Conservation (phyloP, 2,113 vertebrate species). For the Pterocles gutturalis region DNA sequence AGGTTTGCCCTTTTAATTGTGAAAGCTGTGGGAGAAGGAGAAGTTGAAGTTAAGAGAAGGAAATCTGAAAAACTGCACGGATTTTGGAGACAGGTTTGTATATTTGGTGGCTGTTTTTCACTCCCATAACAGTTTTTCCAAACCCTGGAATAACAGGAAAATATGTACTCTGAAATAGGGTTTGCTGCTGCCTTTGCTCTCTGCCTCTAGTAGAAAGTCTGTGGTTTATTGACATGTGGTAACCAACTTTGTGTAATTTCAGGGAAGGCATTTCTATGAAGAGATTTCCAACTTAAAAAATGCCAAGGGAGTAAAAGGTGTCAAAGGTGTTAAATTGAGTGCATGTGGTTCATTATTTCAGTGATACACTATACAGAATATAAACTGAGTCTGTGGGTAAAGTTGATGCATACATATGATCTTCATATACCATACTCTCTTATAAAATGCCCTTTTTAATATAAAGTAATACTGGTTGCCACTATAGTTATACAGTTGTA, state of each 20-base stretch:
- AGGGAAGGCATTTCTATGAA: neutral
- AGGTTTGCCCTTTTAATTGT: neutral
- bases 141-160: neutral
- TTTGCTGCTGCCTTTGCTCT: neutral
- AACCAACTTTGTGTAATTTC: neutral
- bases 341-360: neutral
- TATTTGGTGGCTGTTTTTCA: neutral
- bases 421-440: neutral
- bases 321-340: neutral
- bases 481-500: neutral
- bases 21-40: neutral
- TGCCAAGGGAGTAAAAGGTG: neutral
- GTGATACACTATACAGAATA: neutral
- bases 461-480: neutral
- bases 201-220: neutral
- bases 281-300: slow-evolving; percentile 16
- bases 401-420: neutral
- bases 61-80: neutral
- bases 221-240: neutral
- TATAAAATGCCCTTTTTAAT: neutral
- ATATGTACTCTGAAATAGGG: neutral
- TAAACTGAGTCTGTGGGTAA: neutral
- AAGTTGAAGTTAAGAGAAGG: neutral
- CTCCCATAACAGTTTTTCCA: neutral
- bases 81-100: neutral